These are phyloP conservation scores for Brotula barbata DNA, from an alignment of 2,797 vertebrate species.

Conservation along the genomic window DNA sequence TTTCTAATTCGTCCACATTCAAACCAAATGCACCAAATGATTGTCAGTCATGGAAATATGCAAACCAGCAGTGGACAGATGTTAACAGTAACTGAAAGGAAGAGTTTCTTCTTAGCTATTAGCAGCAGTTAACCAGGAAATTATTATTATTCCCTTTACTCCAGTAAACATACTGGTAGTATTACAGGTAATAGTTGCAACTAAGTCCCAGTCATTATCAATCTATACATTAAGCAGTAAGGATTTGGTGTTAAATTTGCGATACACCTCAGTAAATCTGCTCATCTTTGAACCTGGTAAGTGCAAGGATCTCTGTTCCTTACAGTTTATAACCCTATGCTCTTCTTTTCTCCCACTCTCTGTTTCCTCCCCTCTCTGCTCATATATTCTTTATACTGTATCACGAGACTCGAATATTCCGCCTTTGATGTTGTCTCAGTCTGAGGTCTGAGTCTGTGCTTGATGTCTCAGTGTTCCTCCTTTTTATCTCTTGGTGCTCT, in stretches of 20 bases:
- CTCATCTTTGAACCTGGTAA: conserved; percentile 63
- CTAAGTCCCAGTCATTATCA: conserved; percentile 9
- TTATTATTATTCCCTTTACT: no score
- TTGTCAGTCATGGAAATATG: no score
- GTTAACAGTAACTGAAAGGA: no score
- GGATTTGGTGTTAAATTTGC: conserved; percentile 23
- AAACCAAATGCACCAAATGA: no score
- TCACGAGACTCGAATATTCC: conserved; percentile 69
- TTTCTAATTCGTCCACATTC: no score
- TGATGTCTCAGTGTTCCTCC: conserved; percentile 64
- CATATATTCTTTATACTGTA: conserved; percentile 64
- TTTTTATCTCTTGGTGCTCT: conserved; percentile 61
- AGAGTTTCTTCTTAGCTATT: no score
- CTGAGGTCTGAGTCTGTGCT: conserved; percentile 63
- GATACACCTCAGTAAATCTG: conserved; percentile 24
- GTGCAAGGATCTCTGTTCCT: conserved; percentile 54
- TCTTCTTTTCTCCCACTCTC: conserved; percentile 43
- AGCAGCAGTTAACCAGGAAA: no score
- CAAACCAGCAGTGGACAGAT: no score
- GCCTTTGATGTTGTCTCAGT: conserved; percentile 70
- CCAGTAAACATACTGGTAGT: no score
- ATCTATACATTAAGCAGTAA: not conserved
- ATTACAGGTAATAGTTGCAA: not conserved
- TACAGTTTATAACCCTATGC: conserved; percentile 59
- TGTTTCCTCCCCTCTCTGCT: conserved; percentile 46